Evolutionary conservation across 1,140 invertebrate genomes (phyloP).

Genomic region (Drosophila tristis): DNA sequence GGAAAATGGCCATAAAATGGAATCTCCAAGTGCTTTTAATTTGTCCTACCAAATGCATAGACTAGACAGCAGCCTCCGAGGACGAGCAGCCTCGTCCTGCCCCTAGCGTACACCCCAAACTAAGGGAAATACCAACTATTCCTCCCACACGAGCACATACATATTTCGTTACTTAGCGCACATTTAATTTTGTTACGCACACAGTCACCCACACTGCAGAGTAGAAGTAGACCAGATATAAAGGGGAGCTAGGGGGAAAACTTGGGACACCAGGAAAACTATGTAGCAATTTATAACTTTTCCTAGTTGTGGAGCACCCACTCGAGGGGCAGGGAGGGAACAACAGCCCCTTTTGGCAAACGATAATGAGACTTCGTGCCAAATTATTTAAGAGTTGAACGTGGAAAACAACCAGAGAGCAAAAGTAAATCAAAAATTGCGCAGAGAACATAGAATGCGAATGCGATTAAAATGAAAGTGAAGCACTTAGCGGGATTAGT

Average conservation of each 20-base stretch:
- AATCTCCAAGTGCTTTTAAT: conserved; percentile 80
- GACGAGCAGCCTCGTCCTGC: neutral
- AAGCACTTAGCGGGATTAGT: conserved; percentile 56
- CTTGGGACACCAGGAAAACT: conserved; percentile 69
- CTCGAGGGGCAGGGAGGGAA: neutral
- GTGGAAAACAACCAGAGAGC: conserved; percentile 9
- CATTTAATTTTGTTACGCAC: conserved; percentile 79
- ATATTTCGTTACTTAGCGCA: conserved; percentile 75
- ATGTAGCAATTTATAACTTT: conserved; percentile 79
- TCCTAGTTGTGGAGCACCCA: conserved; percentile 22
- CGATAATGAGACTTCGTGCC: conserved; percentile 60
- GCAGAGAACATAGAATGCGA: conserved; percentile 3
- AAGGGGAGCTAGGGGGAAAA: conserved; percentile 20
- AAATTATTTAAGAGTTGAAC: conserved; percentile 59
- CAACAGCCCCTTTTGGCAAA: conserved; percentile 34
- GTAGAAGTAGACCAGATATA: neutral
- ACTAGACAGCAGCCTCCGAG: conserved; percentile 20
- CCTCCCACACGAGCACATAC: neutral
- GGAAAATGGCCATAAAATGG: conserved; percentile 63
- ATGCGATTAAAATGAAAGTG: conserved; percentile 50
- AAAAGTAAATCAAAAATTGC: conserved; percentile 60
- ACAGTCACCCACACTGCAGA: conserved; percentile 24
- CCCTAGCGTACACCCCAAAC: neutral
- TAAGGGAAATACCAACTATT: neutral
- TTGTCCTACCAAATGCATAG: conserved; percentile 67